Evolutionary conservation across 2,797 vertebrate genomes (phyloP), one percentile per base, ranked within the genome.

Genomic region (Tauraco hartlaubi): DNA sequence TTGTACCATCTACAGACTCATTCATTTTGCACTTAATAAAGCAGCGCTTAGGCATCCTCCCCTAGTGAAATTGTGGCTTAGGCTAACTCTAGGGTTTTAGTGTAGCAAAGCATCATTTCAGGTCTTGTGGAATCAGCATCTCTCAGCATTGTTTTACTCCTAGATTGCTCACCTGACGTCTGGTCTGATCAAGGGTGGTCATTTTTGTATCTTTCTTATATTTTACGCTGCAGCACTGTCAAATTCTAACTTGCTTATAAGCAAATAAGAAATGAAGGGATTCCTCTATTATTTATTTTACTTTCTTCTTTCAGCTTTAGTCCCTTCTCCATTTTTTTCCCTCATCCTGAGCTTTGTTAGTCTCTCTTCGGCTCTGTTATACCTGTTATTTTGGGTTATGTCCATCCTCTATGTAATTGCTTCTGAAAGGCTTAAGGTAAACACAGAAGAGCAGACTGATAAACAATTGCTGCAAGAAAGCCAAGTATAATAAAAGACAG

Each of bases 391-490:
- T 71, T 85, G 64, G 75, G 59, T 93, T 93, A 87, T 89, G 81
- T 77, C 66, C 72, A 72, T 80, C 64, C 51, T 73, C 68, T 64
- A 9, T 4, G 43, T 88, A 97, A 94, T 88, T 90, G 51, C 67
- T 83, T 90, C 88, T 95, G 80, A 96, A 95, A 95, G 72, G 59
- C 69, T 96, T 48, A 96, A 93, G 88, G 95, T 95, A 96, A 97
- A 95, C 84, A 81, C 31, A 83, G 83, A 52, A 88, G 62, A 44
- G 58, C 74, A 93, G 56, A 13, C 83, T 87, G 87, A 79, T 97
- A 96, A 97, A 91, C 71, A 92, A 94, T 41, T 82, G 51, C 63
- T 92, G 67, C 63, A 88, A 92, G 86, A 93, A 93, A 94, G 92
- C 73, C 55, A 80, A 89, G 44, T 79, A 94, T 68, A 96, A 84